Evolutionary conservation across 2,888 invertebrate genomes (phyloP), one percentile per base, ranked within the genome.

Genomic region (Steinernema carpocapsae): DNA sequence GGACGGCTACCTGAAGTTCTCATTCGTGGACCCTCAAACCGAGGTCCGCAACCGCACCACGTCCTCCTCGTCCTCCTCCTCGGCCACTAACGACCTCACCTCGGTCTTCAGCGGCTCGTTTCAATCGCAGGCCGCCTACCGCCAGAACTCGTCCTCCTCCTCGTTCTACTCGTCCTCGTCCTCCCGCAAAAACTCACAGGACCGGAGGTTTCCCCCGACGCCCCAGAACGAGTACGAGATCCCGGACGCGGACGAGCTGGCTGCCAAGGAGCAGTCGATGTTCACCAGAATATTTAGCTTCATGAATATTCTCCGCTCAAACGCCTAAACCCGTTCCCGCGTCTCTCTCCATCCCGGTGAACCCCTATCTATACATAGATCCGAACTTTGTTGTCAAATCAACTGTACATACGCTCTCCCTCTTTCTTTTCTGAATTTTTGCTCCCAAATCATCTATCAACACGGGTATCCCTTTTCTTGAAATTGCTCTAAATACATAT

Each of bases 161-260:
- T 56, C 56, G 26, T 56, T 56, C 56, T 56, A 56, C 56, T 56
- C 56, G 56, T 56, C 56, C 26, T 56, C 56, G 24, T 56, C 56
- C 26, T 56, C 56, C 24, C 56, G 56, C 56, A 56, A 56, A 26
- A 56, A 56, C 26, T 56, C 56, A 26, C 56, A 56, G 24, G 56
- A 56, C 56, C 56, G 56, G 22, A 56, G 56, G 22, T 56, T 19
- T 26, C n/a, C n/a, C n/a, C n/a, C n/a, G n/a, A n/a, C n/a, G n/a
- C 22, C 26, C 24, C 56, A 56, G 56, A 56, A 56, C 56, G 56
- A 56, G 56, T 56, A 56, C 56, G 56, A 56, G 22, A 22, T 56
- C 26, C 26, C 51, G 24, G 56, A 19, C 12, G 26, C 56, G 24
- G 48, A 4, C 6, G 48, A 43, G 14, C 51, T 19, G 6, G n/a